Conservation (phyloP, 1,140 invertebrate species). For the Drosophila simulans region DNA sequence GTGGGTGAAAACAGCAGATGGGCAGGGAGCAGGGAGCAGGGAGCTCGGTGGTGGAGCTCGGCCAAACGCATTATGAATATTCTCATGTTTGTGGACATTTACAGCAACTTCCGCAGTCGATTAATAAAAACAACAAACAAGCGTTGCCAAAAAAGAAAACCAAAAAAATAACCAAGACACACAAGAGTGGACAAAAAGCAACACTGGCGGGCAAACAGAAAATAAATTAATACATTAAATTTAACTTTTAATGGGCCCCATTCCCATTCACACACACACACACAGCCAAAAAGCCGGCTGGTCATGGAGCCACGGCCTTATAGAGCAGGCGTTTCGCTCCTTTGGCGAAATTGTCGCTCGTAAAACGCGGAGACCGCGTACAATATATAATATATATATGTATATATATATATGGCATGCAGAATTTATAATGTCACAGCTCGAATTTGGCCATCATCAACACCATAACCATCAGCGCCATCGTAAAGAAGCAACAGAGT, state of each 20-base stretch:
- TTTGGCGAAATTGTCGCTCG: slow-evolving; percentile 58
- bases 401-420: slow-evolving; percentile 24
- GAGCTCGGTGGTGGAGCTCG: neutral
- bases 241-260: slow-evolving; percentile 53
- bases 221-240: slow-evolving; percentile 72
- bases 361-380: slow-evolving; percentile 26
- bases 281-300: slow-evolving; percentile 5
- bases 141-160: slow-evolving; percentile 26
- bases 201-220: slow-evolving; percentile 7
- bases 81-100: slow-evolving; percentile 81
- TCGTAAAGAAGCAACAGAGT: slow-evolving; percentile 18
- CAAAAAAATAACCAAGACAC: slow-evolving; percentile 14
- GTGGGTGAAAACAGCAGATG: neutral
- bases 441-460: slow-evolving; percentile 18
- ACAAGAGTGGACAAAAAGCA: slow-evolving; percentile 34
- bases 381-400: slow-evolving; percentile 4
- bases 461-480: neutral
- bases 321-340: slow-evolving; percentile 20
- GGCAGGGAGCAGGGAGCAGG: neutral
- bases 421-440: slow-evolving; percentile 43
- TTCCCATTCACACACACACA: neutral
- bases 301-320: slow-evolving; percentile 45
- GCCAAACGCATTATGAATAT: slow-evolving; percentile 53
- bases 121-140: slow-evolving; percentile 67
- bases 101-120: slow-evolving; percentile 76